Evolutionary conservation across 2,888 invertebrate species (phyloP), one percentile per base, ranked within the genome.

Genomic region (Epistrophe eligans): DNA sequence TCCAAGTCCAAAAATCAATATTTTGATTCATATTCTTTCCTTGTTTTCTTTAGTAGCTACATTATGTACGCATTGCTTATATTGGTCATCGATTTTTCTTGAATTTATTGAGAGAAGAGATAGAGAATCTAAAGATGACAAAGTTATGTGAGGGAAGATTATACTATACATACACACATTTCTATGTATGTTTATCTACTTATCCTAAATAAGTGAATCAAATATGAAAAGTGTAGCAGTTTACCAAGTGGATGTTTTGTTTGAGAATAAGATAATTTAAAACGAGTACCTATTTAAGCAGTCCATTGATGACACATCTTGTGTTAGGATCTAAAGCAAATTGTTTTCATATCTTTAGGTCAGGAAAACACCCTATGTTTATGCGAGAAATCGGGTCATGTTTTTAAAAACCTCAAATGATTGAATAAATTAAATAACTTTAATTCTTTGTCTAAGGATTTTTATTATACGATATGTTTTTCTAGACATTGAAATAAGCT

Each of bases 71-170:
- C 45, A 10, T 15, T 43, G 35, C 40, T 58, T 60, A 52, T 64
- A 58, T 52, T 58, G n/a, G 67, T 17, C 58, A 74, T 80, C 67
- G 74, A 80, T 74, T 70, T 76, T 80, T 45, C 52, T 58, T 40
- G 52, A n/a, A 52, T 66, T 62, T 13, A 67, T n/a, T n/a, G n/a
- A 17, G 38, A 7, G 0, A 28, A 35, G 28, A 32, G n/a, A 38
- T 13, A 24, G 24, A 62, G 7, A 62, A 28, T 40, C 11, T 58
- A 28, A 45, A 43, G 19, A 76, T 66, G 57, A 66, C 15, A 76
- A 66, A 57, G 40, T 50, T 66, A 19, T 50, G 40, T 60, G 45
- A 19, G 28, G 19, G 4, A n/a, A 79, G 24, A 28, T 28, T 62
- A n/a, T 35, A 35, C 6, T 35, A 35, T 35, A 35, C 7, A 35